Percentiles rank a stretch among this genome's conserved stretches.
Evolutionary conservation across 2,797 vertebrate species (phyloP).

Genomic region (Scyliorhinus canicula): DNA sequence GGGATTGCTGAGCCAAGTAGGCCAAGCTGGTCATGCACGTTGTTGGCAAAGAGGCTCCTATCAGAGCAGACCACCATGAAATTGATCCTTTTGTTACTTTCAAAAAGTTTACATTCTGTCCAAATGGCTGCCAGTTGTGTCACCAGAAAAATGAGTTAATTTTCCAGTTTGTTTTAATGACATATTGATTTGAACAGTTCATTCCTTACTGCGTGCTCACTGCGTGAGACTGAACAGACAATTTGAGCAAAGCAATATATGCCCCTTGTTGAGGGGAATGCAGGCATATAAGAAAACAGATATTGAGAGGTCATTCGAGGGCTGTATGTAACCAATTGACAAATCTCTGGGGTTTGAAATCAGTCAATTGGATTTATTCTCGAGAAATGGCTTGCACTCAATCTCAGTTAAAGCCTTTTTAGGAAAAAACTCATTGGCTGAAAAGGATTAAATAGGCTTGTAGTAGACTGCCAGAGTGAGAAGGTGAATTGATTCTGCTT

Average conservation of each 20-base stretch:
- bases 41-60: neutral
- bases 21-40: neutral
- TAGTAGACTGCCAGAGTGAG: neutral
- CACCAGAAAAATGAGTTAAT: neutral
- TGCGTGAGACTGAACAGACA: too few relatives aligned
- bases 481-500: neutral
- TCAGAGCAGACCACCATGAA: neutral
- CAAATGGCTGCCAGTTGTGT: neutral
- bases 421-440: neutral
- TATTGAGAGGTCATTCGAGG: neutral
- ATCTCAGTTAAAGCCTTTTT: neutral
- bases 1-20: neutral
- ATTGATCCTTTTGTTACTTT: neutral
- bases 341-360: neutral
- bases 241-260: neutral
- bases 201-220: neutral
- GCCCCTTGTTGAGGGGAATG: neutral
- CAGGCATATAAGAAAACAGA: neutral
- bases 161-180: neutral
- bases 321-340: neutral
- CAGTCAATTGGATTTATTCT: neutral
- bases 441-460: neutral
- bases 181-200: conserved; percentile 21
- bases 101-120: neutral
- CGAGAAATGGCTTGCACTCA: neutral